phyloP scores from a whole-genome alignment of 2,113 vertebrate genomes.

The Pleuronectes platessa region DNA sequence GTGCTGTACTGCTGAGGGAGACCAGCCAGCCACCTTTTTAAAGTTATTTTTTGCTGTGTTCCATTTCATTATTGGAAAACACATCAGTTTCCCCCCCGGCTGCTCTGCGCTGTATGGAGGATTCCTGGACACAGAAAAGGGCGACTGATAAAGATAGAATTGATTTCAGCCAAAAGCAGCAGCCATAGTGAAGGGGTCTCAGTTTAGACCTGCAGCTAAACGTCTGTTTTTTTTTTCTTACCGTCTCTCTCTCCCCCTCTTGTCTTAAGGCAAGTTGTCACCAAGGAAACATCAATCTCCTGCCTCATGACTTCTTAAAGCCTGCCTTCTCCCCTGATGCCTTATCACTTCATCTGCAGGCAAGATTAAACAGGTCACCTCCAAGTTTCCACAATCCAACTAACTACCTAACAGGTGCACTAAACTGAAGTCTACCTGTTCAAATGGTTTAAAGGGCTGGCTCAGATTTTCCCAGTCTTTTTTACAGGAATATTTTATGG shows the following conservation, averaged over 20 bases:
- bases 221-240: conserved; percentile 15
- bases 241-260: conserved; percentile 41
- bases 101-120: conserved; percentile 72
- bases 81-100: conserved; percentile 76
- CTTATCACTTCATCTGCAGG: conserved; percentile 80
- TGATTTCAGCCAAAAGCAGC: conserved; percentile 83
- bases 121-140: conserved; percentile 82
- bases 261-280: conserved; percentile 80
- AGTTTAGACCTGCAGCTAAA: conserved; percentile 81
- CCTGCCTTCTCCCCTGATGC: conserved; percentile 68
- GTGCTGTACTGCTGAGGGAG: conserved; percentile 59
- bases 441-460: conserved; percentile 3
- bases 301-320: conserved; percentile 76
- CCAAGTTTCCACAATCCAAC: conserved; percentile 71
- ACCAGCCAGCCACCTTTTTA: conserved; percentile 76
- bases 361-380: conserved; percentile 83
- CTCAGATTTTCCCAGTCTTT: neutral
- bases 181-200: conserved; percentile 72
- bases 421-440: conserved; percentile 42
- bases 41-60: conserved; percentile 82
- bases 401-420: conserved; percentile 66
- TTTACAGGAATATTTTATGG: neutral
- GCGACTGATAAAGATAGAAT: conserved; percentile 85
- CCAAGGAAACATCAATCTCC: conserved; percentile 81
- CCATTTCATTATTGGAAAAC: conserved; percentile 87